A percentile compares a stretch with the other conserved stretches of the same genome.
Conservation (phyloP, 2,888 invertebrate species). For the Sminthurides aquaticus region DNA sequence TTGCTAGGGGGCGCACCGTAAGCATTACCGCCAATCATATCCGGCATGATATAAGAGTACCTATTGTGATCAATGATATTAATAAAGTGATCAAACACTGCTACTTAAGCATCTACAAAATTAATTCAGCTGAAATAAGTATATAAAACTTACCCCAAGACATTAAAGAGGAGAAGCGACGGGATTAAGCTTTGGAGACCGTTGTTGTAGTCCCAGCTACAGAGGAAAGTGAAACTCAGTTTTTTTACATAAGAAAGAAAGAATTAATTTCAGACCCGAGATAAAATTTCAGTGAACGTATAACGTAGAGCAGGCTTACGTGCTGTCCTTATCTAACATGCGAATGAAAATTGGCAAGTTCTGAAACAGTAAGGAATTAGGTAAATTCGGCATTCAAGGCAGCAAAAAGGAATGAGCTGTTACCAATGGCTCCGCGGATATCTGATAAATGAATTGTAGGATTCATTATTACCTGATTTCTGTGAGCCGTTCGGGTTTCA, state of each 20-base stretch:
- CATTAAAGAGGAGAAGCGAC: constrained; percentile 49
- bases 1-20: constrained; percentile 49
- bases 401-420: too few species aligned
- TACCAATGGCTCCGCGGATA: too few species aligned
- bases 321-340: constrained; percentile 65
- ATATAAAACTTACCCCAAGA: constrained; percentile 48
- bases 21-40: constrained; percentile 59
- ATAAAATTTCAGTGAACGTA: too few species aligned
- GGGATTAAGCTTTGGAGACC: constrained; percentile 50
- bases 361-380: not conserved
- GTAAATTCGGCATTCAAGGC: too few species aligned
- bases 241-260: too few species aligned
- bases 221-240: constrained; percentile 45
- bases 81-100: not conserved
- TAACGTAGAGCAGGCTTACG: too few species aligned
- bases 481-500: constrained; percentile 64
- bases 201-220: constrained; percentile 52
- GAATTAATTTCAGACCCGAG: too few species aligned
- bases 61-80: constrained; percentile 44
- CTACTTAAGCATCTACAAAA: not conserved
- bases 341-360: constrained; percentile 59
- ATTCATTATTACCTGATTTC: constrained; percentile 54
- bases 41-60: constrained; percentile 67
- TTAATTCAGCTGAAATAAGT: not conserved
- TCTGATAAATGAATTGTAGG: constrained; percentile 7